Evolutionary conservation across 2,888 invertebrate genomes (phyloP).

Genomic region (Catocala fraxini): DNA sequence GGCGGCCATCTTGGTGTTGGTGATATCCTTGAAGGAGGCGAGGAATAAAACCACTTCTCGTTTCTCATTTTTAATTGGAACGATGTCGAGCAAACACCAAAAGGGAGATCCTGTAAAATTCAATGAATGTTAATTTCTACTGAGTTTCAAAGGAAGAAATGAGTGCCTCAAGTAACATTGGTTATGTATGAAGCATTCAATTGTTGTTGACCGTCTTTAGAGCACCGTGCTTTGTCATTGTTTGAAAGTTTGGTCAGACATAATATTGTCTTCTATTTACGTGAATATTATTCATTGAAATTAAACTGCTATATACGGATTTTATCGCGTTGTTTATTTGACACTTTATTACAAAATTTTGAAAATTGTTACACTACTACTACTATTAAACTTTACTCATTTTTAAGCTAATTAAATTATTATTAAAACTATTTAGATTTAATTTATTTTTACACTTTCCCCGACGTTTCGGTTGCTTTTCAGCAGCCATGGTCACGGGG

Average conservation of each 20-base stretch:
- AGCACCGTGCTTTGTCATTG: slow-evolving; percentile 13
- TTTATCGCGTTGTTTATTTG: no score
- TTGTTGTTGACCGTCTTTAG: slow-evolving; percentile 24
- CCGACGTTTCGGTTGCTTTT: no score
- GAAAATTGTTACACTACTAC: no score
- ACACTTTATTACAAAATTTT: no score
- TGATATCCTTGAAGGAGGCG: slow-evolving; percentile 98
- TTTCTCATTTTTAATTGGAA: slow-evolving; percentile 99
- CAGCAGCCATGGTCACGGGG: no score
- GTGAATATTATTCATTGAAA: no score
- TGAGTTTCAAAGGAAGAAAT: slow-evolving; percentile 48
- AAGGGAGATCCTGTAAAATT: slow-evolving; percentile 93
- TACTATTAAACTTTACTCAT: no score
- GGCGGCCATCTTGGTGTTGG: slow-evolving; percentile 96
- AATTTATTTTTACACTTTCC: no score
- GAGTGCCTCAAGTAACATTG: slow-evolving; percentile 36
- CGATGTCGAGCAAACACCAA: slow-evolving; percentile 98
- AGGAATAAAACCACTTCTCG: slow-evolving; percentile 98
- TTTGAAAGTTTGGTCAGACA: slow-evolving; percentile 17
- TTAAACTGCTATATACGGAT: no score
- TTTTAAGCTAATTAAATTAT: no score
- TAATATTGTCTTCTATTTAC: no score
- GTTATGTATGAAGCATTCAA: slow-evolving; percentile 38
- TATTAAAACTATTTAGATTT: no score
- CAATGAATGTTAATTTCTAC: slow-evolving; percentile 55